These are phyloP conservation scores for Notodonta ziczac DNA, from an alignment of 2,888 invertebrate species.

Conservation along the genomic window DNA sequence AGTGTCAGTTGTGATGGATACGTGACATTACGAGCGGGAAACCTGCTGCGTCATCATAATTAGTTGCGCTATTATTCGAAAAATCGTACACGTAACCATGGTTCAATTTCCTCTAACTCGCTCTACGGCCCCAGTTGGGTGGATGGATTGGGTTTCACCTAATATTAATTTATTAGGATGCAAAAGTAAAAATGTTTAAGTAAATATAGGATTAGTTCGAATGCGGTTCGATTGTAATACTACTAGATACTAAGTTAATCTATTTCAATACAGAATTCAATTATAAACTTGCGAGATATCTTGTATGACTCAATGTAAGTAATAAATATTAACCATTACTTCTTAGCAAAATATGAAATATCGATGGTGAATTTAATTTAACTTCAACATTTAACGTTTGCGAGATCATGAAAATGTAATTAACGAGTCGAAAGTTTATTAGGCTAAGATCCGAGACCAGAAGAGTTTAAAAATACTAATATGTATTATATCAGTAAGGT, in stretches of 20 bases:
- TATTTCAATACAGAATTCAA: too few relatives aligned
- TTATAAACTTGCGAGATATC: too few relatives aligned
- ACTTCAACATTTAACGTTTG: constrained; percentile 48
- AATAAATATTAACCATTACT: constrained; percentile 22
- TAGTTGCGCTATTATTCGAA: constrained; percentile 10
- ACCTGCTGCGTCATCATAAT: constrained; percentile 34
- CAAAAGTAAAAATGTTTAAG: too few relatives aligned
- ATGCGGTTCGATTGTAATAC: too few relatives aligned
- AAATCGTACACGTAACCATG: background rate
- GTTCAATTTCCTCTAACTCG: too few relatives aligned
- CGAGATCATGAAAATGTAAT: constrained; percentile 56
- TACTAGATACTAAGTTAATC: too few relatives aligned
- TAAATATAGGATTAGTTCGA: too few relatives aligned
- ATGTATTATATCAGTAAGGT: background rate
- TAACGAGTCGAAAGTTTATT: constrained; percentile 56
- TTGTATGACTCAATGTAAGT: constrained; percentile 8
- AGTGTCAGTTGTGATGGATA: constrained; percentile 25
- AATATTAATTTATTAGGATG: too few relatives aligned
- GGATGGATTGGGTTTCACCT: constrained; percentile 9
- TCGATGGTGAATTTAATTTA: constrained; percentile 50
- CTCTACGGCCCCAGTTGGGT: background rate
- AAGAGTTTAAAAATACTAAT: constrained; percentile 15
- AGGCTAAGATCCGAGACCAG: constrained; percentile 45
- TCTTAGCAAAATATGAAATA: constrained; percentile 42
- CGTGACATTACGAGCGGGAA: constrained; percentile 20